Evolutionary conservation across 2,888 invertebrate genomes (phyloP), one percentile per base, ranked within the genome.

Genomic region (Ceriagrion tenellum): DNA sequence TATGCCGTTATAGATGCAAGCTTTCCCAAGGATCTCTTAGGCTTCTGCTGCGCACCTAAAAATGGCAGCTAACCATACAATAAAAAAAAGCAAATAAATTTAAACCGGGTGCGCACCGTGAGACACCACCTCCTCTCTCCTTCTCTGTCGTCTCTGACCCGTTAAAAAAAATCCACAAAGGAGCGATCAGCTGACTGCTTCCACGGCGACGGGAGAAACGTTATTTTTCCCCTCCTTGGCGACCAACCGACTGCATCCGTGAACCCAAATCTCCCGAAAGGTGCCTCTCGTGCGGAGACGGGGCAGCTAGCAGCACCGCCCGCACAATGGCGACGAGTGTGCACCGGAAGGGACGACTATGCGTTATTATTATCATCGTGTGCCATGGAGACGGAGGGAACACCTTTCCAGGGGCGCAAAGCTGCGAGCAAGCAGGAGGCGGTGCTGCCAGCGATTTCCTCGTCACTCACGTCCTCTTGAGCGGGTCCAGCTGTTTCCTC

Each of bases 301-400:
- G 23, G 81, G 6, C 23, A n/a, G n/a, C n/a, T n/a, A n/a, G n/a
- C n/a, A n/a, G n/a, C n/a, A n/a, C n/a, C 69, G 23, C 69, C 69
- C 3, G 81, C 81, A 81, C 81, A 81, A 81, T 81, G 69, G 69
- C 23, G 69, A 12, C 69, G 26, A 26, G 69, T n/a, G n/a, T 69
- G 30, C 81, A 81, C 81, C 81, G 81, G 81, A 81, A 81, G 81
- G 30, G 81, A 69, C 69, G 69, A 69, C 26, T 23, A 81, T 35
- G 13, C 12, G 81, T 81, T 81, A 35, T 81, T 35, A 35, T 35
- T 81, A 30, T 35, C 26, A 35, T 59, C 59, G 13, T 16, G 20
- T 20, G 59, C 16, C 59, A 20, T 10, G 35, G 4, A 26, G 35
- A 81, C 16, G 12, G 81, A 35, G 81, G 81, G 13, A 81, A 81